These are phyloP conservation scores for Drosophila diplacantha DNA, from an alignment of 2,888 invertebrate species.

Conservation along the genomic window DNA sequence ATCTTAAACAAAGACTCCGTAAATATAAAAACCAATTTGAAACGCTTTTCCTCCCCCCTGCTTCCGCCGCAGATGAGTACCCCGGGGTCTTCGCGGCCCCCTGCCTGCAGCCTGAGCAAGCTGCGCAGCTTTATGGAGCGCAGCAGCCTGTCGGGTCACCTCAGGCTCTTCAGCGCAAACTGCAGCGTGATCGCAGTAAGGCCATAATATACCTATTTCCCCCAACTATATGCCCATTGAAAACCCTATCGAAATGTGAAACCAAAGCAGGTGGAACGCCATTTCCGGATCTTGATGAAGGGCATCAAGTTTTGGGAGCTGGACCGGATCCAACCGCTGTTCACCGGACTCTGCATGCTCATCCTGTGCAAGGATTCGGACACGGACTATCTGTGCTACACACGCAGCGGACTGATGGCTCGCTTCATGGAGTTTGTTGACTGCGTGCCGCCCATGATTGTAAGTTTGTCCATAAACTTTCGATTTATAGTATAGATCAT, in stretches of 20 bases:
- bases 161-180: background rate
- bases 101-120: constrained; percentile 3
- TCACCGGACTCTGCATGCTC: constrained; percentile 9
- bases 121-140: background rate
- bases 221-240: accelerated
- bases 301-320: constrained; percentile 9
- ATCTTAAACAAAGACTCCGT: background rate
- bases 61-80: background rate
- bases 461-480: background rate
- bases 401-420: constrained; percentile 2
- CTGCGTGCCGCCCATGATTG: constrained; percentile 21
- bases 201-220: accelerated
- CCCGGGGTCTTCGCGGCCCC: background rate
- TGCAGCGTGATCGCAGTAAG: constrained; percentile 10
- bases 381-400: background rate
- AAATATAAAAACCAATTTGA: background rate
- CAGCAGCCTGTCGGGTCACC: background rate
- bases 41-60: background rate
- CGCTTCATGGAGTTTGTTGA: constrained; percentile 19
- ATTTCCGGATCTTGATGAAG: background rate
- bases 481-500: background rate
- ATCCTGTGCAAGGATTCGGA: background rate
- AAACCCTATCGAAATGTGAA: background rate
- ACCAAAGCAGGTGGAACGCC: constrained; percentile 1
- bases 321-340: background rate